phyloP scores from a whole-genome alignment of 1,140 invertebrate genomes.

The Drosophila orosa region DNA sequence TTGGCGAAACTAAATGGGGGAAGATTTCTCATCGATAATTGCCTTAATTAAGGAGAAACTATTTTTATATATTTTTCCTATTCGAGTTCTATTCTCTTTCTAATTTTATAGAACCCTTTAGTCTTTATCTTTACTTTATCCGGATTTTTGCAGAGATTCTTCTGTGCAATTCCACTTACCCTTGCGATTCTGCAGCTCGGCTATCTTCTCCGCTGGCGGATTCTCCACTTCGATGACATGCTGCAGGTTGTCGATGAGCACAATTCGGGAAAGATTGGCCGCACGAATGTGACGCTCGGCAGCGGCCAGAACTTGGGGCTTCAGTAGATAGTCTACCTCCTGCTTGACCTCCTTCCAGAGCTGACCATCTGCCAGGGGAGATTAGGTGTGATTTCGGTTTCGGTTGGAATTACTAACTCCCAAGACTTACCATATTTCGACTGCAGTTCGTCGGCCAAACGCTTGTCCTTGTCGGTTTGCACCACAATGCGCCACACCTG shows the following conservation, averaged over 20 bases:
- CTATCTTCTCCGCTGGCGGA: constrained; percentile 87
- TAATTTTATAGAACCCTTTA: too few relatives aligned
- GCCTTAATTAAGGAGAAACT: background rate
- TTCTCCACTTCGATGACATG: constrained; percentile 91
- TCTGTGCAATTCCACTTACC: constrained; percentile 85
- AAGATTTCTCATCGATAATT: background rate
- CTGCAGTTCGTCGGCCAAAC: constrained; percentile 77
- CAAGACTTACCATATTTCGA: constrained; percentile 76
- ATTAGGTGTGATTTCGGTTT: background rate
- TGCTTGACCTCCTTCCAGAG: constrained; percentile 89
- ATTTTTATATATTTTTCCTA: too few relatives aligned
- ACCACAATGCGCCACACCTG: constrained; percentile 86
- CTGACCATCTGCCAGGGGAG: constrained; percentile 86
- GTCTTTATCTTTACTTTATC: background rate
- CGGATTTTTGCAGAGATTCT: background rate
- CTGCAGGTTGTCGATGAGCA: constrained; percentile 91
- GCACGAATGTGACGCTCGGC: constrained; percentile 85
- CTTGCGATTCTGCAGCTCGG: constrained; percentile 89
- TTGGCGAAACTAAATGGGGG: background rate
- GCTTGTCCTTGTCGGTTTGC: constrained; percentile 80
- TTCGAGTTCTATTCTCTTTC: too few relatives aligned
- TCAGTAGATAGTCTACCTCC: constrained; percentile 88
- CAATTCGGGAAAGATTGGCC: constrained; percentile 87
- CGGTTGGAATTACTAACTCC: too few relatives aligned
- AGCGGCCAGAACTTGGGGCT: constrained; percentile 85